A percentile compares a stretch with the other conserved stretches of the same genome.
phyloP scores from a whole-genome alignment of 2,888 invertebrate genomes.

The Drosophila prostipennis region DNA sequence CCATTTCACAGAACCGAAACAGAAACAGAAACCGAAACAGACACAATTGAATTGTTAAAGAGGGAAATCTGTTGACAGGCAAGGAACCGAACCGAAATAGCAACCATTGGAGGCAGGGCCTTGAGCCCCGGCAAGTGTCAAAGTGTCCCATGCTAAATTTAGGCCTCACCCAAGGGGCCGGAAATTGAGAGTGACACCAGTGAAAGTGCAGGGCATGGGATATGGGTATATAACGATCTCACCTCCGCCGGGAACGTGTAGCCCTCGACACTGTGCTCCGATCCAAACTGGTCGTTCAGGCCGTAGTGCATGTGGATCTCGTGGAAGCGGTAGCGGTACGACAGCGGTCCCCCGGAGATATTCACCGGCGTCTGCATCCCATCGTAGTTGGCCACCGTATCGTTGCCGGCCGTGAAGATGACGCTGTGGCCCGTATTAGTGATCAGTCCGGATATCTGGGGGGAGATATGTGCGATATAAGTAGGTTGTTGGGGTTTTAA shows the following conservation, averaged over 20 bases:
- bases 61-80: slow-evolving; percentile 53
- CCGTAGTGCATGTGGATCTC: slow-evolving; percentile 98
- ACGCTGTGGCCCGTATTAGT: slow-evolving; percentile 98
- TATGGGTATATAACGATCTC: neutral
- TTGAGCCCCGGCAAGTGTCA: slow-evolving; percentile 39
- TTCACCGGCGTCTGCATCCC: slow-evolving; percentile 89
- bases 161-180: slow-evolving; percentile 28
- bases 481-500: too few species aligned
- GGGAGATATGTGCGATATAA: too few species aligned
- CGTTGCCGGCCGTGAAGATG: slow-evolving; percentile 94
- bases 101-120: slow-evolving; percentile 21
- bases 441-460: slow-evolving; percentile 93
- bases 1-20: neutral
- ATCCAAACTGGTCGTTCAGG: slow-evolving; percentile 94
- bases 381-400: slow-evolving; percentile 86
- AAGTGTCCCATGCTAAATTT: slow-evolving; percentile 36
- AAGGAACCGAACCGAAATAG: slow-evolving; percentile 28
- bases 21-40: slow-evolving; percentile 10
- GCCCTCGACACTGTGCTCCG: slow-evolving; percentile 98
- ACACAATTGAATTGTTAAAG: slow-evolving; percentile 60
- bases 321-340: slow-evolving; percentile 97
- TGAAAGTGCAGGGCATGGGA: neutral
- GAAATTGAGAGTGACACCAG: slow-evolving; percentile 48
- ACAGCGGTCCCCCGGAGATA: slow-evolving; percentile 97
- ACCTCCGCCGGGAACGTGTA: slow-evolving; percentile 99